Evolutionary conservation across 2,113 vertebrate genomes (phyloP).

Genomic region (Hepsetus odoe): DNA sequence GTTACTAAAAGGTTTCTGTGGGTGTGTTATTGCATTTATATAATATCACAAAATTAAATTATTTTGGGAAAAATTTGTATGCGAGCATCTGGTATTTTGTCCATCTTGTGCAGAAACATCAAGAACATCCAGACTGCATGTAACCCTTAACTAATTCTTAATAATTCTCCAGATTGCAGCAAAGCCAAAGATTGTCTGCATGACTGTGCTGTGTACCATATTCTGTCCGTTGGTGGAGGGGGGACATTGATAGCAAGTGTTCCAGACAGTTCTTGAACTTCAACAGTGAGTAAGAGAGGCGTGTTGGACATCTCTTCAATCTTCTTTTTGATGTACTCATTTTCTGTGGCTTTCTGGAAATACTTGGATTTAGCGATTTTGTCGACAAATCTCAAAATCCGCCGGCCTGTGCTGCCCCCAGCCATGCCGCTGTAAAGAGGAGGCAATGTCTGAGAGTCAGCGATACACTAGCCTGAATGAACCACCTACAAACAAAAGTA

Average conservation of each 20-base stretch:
- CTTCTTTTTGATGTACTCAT: conserved; percentile 90
- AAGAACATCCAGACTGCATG: not conserved
- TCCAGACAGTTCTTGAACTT: conserved; percentile 85
- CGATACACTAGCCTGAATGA: conserved; percentile 8
- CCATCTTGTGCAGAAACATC: not conserved
- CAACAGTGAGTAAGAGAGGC: conserved; percentile 83
- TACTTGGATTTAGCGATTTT: conserved; percentile 90
- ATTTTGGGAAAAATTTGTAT: too few relatives aligned
- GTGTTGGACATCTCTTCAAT: conserved; percentile 91
- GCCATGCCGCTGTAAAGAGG: conserved; percentile 58
- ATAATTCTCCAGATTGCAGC: not conserved
- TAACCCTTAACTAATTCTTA: not conserved
- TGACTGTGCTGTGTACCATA: conserved; percentile 76
- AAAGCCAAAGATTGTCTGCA: not conserved
- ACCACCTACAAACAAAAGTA: not conserved
- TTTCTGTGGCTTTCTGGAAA: conserved; percentile 88
- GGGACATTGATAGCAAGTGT: conserved; percentile 83
- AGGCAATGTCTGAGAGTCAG: conserved; percentile 35
- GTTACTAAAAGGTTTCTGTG: too few relatives aligned
- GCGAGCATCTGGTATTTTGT: not conserved
- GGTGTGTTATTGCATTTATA: too few relatives aligned
- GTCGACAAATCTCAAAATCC: conserved; percentile 87
- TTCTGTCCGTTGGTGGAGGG: conserved; percentile 83
- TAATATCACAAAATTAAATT: too few relatives aligned
- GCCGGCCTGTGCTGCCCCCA: conserved; percentile 78